Conservation (phyloP, 2,797 vertebrate species). For the Gorsachius magnificus region DNA sequence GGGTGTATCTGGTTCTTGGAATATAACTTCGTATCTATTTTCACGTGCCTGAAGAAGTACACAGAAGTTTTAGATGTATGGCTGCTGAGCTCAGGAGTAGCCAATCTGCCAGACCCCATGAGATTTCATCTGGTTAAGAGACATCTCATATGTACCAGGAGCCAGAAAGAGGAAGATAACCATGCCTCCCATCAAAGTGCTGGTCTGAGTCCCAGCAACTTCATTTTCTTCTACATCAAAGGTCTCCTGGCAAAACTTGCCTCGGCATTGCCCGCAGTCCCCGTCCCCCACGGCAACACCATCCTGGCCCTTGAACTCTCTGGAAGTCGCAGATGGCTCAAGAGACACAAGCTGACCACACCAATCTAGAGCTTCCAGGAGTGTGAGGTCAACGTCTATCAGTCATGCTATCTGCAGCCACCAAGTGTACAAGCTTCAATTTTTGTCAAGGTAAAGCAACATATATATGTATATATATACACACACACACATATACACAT, state of each 20-base stretch:
- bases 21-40: slow-evolving; percentile 79
- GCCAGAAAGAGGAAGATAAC: neutral
- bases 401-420: neutral
- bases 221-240: neutral
- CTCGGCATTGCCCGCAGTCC: neutral
- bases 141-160: neutral
- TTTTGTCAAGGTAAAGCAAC: neutral
- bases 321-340: neutral
- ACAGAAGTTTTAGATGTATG: slow-evolving; percentile 49
- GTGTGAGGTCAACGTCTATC: neutral
- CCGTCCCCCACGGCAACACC: fast-evolving
- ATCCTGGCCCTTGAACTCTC: neutral
- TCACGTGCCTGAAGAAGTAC: slow-evolving; percentile 76
- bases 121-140: neutral
- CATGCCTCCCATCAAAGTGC: neutral
- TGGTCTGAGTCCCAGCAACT: neutral
- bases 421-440: neutral
- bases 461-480: too few species aligned
- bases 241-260: neutral
- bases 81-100: neutral
- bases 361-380: neutral
- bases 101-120: neutral
- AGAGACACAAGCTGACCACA: neutral
- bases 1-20: slow-evolving; percentile 80
- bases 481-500: too few species aligned